phyloP scores from a whole-genome alignment of 2,888 invertebrate genomes.

The Lasioglossum zephyrum region DNA sequence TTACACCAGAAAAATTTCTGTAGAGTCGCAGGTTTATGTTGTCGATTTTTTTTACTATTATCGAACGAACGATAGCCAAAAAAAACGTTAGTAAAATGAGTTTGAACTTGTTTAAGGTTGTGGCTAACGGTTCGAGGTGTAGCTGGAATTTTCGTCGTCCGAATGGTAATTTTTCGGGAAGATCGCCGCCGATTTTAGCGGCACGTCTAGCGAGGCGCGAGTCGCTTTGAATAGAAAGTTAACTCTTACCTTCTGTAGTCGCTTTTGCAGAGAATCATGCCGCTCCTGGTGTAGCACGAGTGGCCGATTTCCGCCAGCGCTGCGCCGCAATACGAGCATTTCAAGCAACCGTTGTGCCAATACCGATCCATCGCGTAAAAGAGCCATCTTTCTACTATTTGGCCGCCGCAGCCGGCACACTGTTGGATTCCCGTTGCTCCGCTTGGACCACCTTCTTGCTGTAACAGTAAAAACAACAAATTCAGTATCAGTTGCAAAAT shows the following conservation, averaged over 20 bases:
- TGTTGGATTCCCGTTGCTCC: slow-evolving; percentile 87
- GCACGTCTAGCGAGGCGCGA: background rate
- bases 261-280: slow-evolving; percentile 97
- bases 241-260: slow-evolving; percentile 95
- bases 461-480: slow-evolving; percentile 65
- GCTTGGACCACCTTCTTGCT: slow-evolving; percentile 83
- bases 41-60: background rate
- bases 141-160: background rate
- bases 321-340: slow-evolving; percentile 96
- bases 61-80: background rate
- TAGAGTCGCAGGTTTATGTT: too few relatives aligned
- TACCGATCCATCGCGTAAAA: slow-evolving; percentile 96
- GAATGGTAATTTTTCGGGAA: background rate
- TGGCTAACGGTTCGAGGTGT: background rate
- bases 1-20: too few relatives aligned
- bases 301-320: slow-evolving; percentile 95
- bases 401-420: slow-evolving; percentile 96
- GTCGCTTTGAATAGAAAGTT: background rate
- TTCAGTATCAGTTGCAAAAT: background rate
- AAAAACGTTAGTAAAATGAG: background rate
- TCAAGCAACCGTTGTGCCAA: slow-evolving; percentile 98
- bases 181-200: background rate
- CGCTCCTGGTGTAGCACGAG: slow-evolving; percentile 96
- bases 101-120: background rate
- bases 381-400: slow-evolving; percentile 96